Evolutionary conservation across 2,888 invertebrate species (phyloP), one percentile per base, ranked within the genome.

Genomic region (Aphidius colemani): DNA sequence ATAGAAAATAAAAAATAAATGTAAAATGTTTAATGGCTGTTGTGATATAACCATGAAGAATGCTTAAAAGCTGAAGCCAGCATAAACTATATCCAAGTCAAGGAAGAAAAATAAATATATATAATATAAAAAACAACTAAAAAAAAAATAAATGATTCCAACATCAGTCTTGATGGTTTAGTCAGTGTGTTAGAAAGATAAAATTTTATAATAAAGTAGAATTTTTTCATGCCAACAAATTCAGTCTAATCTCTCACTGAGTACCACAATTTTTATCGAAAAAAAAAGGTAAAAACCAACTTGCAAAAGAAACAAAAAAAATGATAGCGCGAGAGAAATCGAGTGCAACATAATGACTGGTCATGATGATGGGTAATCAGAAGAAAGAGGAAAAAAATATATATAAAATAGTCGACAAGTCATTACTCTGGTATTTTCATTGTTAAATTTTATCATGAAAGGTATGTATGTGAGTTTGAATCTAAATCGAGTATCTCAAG

Each of bases 291-390:
- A 18, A 18, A 18, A 18, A 18, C 13, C 13, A 18, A 18, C 13
- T 18, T 18, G 13, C 2, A 18, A 18, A 18, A 1, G 13, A 18
- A 18, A 18, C 48, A 57, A 57, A 45, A 30, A 30, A 30, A 30
- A 30, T 30, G 30, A 30, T 30, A 30, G 5, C 30, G 30, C 3
- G 5, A 30, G 30, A 30, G 30, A 30, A 30, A 30, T 57, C 45
- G 45, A 57, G 45, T 58, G 51, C 44, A 63, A 43, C 51, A 44
- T 63, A 63, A 63, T 63, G 57, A 57, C 44, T 51, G 57, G 55
- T 62, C 44, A 62, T 62, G 51, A 63, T 63, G 62, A 46, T 39
- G 46, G 48, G 57, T 57, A 30, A 46, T 11, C 40, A 40, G 11
- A 43, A n/a, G 3, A 30, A 30, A 30, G 4, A 30, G 5, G 5